phyloP scores from a whole-genome alignment of 2,113 vertebrate species.

The Mirza zaza region DNA sequence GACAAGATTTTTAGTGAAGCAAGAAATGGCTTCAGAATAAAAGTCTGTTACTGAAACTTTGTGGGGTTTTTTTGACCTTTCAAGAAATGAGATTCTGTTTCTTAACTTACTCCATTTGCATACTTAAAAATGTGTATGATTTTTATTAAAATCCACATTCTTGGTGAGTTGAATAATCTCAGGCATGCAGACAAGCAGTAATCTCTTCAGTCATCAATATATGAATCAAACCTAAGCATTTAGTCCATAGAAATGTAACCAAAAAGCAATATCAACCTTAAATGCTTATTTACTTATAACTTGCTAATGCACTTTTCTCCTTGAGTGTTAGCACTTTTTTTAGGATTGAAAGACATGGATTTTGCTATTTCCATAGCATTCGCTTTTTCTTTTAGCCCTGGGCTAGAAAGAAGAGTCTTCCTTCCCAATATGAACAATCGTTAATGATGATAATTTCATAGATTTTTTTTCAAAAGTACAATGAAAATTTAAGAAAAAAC shows the following conservation, averaged over 20 bases:
- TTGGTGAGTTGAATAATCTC: neutral
- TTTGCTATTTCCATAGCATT: neutral
- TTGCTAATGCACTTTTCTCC: neutral
- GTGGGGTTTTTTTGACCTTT: neutral
- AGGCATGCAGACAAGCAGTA: neutral
- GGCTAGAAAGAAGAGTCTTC: neutral
- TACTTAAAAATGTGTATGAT: neutral
- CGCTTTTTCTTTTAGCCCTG: neutral
- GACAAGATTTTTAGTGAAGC: neutral
- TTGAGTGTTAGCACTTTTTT: neutral
- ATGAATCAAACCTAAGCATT: neutral
- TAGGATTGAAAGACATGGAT: neutral
- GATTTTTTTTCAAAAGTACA: neutral
- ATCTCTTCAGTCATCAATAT: neutral
- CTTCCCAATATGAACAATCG: neutral
- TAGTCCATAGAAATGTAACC: neutral
- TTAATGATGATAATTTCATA: neutral
- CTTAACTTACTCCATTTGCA: neutral
- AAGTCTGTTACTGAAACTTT: neutral
- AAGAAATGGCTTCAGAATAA: slow-evolving; percentile 20
- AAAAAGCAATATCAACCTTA: neutral
- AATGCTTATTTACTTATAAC: neutral
- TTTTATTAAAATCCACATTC: neutral
- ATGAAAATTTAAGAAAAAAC: neutral
- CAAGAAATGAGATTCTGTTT: neutral